Conservation (phyloP, 2,113 vertebrate species). For the Ranitomeya imitator region DNA sequence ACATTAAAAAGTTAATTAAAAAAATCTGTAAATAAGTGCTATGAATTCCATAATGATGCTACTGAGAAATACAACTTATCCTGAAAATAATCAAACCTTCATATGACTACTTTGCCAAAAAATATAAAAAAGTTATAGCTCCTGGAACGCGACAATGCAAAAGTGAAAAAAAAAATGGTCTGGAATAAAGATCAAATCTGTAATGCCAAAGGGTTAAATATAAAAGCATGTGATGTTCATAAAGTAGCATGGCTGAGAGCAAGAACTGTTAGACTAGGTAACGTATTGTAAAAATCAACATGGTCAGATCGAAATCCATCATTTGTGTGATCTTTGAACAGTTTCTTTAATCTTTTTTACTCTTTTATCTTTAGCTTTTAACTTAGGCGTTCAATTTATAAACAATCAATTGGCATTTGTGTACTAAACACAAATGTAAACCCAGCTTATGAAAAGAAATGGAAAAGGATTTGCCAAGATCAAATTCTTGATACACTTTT, state of each 20-base stretch:
- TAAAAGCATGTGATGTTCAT: not conserved
- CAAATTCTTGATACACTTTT: not conserved
- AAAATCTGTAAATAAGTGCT: too few relatives aligned
- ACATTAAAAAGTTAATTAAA: too few relatives aligned
- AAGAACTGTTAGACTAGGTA: not conserved
- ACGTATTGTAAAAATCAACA: not conserved
- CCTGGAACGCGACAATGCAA: too few relatives aligned
- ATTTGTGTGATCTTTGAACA: not conserved
- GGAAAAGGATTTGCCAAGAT: not conserved
- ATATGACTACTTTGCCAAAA: too few relatives aligned
- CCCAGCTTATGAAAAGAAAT: not conserved
- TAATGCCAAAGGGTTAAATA: not conserved
- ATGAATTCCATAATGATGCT: too few relatives aligned
- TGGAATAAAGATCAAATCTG: too few relatives aligned
- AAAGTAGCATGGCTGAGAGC: not conserved
- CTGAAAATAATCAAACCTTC: too few relatives aligned
- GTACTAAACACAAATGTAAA: conserved; percentile 2
- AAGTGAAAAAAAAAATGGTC: too few relatives aligned
- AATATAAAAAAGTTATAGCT: too few relatives aligned
- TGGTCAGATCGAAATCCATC: not conserved
- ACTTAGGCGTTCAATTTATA: not conserved
- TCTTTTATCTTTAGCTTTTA: conserved; percentile 12
- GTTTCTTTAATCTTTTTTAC: conserved; percentile 6
- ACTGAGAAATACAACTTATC: too few relatives aligned
- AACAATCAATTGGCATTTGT: conserved; percentile 3